A percentile compares a stretch with the other conserved stretches of the same genome.
Evolutionary conservation across 2,113 vertebrate species (phyloP).

Genomic region (Malurus elegans): DNA sequence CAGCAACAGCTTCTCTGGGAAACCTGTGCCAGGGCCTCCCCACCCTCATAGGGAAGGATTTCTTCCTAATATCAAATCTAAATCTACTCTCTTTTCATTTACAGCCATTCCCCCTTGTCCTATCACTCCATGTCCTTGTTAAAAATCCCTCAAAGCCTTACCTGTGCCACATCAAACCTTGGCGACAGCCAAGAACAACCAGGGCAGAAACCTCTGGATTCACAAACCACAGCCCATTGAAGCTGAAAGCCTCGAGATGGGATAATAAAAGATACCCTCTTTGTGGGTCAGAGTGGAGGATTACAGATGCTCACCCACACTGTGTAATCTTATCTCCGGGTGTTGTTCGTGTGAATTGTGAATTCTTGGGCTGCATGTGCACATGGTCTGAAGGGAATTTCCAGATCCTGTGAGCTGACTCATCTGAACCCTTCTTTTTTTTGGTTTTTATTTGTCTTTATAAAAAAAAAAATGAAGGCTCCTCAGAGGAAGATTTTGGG

Average conservation of each 20-base stretch:
- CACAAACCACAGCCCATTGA: not conserved
- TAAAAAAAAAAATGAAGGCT: accelerated
- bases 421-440: not conserved
- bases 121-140: not conserved
- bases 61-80: not conserved
- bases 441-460: not conserved
- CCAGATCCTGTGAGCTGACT: not conserved
- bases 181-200: not conserved
- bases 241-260: not conserved
- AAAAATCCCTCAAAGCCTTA: not conserved
- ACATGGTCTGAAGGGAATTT: not conserved
- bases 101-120: not conserved
- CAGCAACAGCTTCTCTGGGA: not conserved
- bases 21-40: not conserved
- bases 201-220: not conserved
- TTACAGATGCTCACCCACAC: not conserved
- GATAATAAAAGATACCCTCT: not conserved
- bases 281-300: not conserved
- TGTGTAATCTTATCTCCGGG: not conserved
- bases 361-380: not conserved
- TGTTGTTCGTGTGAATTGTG: not conserved
- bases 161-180: not conserved
- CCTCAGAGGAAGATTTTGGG: not conserved
- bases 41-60: not conserved
- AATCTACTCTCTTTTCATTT: not conserved